Evolutionary conservation across 2,113 vertebrate species (phyloP), one percentile per base, ranked within the genome.

Genomic region (Bubo bubo): DNA sequence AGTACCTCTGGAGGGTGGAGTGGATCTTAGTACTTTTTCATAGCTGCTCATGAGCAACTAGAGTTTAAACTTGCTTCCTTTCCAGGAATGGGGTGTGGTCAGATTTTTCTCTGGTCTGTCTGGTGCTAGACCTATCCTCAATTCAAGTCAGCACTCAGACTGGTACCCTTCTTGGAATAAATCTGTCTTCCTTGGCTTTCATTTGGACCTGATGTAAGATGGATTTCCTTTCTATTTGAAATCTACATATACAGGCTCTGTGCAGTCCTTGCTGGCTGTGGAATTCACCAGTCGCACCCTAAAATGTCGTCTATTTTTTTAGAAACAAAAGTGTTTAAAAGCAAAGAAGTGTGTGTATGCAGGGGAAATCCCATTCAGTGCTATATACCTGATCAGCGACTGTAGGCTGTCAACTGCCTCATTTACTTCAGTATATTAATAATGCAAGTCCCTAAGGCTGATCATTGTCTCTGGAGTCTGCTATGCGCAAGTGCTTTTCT

Each of bases 401-500:
- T 84, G 45, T 10, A 27, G 77, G 68, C 86, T 89, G 35, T 89
- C 80, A 81, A 32, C 66, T 68, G 73, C 87, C 77, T 96, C 80
- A 12, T 68, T 93, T 87, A 53, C 95, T 93, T 79, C 85, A 30
- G 35, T 67, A 1, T 49, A 90, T 85, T 95, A 91, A 85, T 87
- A 85, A 82, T 93, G 70, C 66, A 72, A 30, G 45, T 96, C 92
- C 87, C 92, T 22, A 60, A 91, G 90, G 81, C 75, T 75, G 81
- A 45, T 85, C 60, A 24, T 93, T 96, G 90, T 91, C 77, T 91
- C 94, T 82, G 84, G 95, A 91, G 79, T 88, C 74, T 43, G 66
- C 71, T 47, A n/a, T 26, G 55, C 85, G 81, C 66, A 79, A 90
- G 83, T 87, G 84, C 53, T 93, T 90, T 95, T 90, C 93, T 91